Base-by-base conservation (phyloP, 2,113 vertebrate species). In the Rhagologus leucostigma region DNA sequence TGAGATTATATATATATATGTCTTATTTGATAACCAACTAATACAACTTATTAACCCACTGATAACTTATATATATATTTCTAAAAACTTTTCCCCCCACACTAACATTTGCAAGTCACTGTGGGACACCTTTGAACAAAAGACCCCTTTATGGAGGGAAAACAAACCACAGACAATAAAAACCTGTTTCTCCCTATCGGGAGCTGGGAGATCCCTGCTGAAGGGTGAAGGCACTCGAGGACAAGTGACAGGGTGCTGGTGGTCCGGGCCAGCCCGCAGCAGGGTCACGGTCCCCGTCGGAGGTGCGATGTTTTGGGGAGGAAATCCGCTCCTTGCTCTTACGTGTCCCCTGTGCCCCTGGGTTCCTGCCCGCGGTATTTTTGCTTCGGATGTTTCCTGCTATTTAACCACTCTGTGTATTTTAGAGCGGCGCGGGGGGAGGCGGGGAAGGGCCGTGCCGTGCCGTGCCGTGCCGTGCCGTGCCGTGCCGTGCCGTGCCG, bases 251-350 rank as follows among this genome's bases (percentile, higher is more conserved):
- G 5, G 0, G 35, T 1, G 8, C 63, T 9, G 90, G 41, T 39
- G 84, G 73, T 46, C 63, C 3, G 1, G 46, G 37, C 75, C 57
- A 23, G 78, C 53, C 16, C 3, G 1, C 7, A 0, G 30, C 50
- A 4, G 84, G 76, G 85, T 87, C 78, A 21, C 64, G 4, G 2
- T 52, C n/a, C 4, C 41, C 12, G 2, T 37, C 5, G 18, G 91
- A 68, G 91, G 67, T 50, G 89, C 10, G 21, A 67, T 85, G 90
- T 77, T 79, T 64, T 42, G 74, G 59, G 81, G 49, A 94, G 97
- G 97, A 97, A 97, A 97, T 96, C 96, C 93, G 80, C 77, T 90
- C 69, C 85, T 65, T 37, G 87, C 92, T 82, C 90, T 55, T 26
- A 60, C 9, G 24, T 55, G 84, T 94, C 91, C 90, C 76, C 85